phyloP scores from a whole-genome alignment of 2,113 vertebrate genomes.

The Tonatia bakeri region DNA sequence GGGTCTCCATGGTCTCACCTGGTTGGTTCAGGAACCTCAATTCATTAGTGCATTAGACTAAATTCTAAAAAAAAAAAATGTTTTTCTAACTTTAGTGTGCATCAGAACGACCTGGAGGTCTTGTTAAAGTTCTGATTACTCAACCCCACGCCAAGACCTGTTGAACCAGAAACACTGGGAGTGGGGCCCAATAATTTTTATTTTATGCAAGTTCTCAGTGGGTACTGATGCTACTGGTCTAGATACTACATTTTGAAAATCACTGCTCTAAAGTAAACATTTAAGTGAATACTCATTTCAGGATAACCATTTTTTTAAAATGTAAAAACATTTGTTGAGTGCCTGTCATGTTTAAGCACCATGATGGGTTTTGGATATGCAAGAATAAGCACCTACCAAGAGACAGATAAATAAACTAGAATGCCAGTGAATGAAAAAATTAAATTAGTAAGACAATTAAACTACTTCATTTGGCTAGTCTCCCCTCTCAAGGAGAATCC shows the following conservation, averaged over 20 bases:
- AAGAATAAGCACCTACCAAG: not conserved
- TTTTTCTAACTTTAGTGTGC: not conserved
- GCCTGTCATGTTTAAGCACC: not conserved
- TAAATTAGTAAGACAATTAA: not conserved
- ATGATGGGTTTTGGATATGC: not conserved
- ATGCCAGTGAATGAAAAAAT: not conserved
- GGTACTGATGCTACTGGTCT: not conserved
- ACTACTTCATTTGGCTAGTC: not conserved
- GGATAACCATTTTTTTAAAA: not conserved
- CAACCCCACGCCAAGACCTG: not conserved
- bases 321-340: not conserved
- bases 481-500: not conserved
- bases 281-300: not conserved
- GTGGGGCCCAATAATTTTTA: not conserved
- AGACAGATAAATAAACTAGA: slow-evolving; percentile 17
- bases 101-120: not conserved
- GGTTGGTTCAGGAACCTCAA: not conserved
- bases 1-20: not conserved
- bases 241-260: not conserved
- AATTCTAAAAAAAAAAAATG: not conserved
- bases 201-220: not conserved
- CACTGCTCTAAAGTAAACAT: not conserved
- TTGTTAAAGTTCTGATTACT: not conserved
- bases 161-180: not conserved
- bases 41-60: not conserved